Conservation (phyloP, 2,888 invertebrate species). For the Macrosoma leucophasiata region DNA sequence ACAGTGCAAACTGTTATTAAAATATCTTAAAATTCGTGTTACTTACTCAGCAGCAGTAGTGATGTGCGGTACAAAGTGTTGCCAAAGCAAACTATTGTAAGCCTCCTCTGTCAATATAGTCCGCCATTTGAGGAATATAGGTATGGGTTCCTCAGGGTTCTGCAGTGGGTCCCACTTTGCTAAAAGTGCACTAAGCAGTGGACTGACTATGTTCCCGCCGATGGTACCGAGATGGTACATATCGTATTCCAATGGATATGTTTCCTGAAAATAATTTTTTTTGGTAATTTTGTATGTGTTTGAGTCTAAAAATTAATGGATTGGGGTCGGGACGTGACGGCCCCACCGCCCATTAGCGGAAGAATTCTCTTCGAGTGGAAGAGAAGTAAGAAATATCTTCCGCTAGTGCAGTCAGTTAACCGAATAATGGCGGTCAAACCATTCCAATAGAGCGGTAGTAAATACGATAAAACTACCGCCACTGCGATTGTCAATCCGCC, state of each 20-base stretch:
- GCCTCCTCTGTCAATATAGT: constrained; percentile 80
- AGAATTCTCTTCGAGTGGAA: too few relatives aligned
- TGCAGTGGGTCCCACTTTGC: constrained; percentile 87
- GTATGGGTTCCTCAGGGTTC: constrained; percentile 78
- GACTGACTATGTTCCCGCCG: constrained; percentile 89
- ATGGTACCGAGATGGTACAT: constrained; percentile 89
- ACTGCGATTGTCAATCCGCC: too few relatives aligned
- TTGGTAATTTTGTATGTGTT: too few relatives aligned
- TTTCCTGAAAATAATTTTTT: constrained; percentile 37
- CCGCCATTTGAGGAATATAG: constrained; percentile 82
- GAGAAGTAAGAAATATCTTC: too few relatives aligned
- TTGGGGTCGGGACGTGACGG: too few relatives aligned
- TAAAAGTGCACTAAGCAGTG: constrained; percentile 85
- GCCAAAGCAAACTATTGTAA: constrained; percentile 91
- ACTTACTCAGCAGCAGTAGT: constrained; percentile 83
- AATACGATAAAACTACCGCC: too few relatives aligned
- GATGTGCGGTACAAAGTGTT: constrained; percentile 91
- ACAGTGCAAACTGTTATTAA: not conserved
- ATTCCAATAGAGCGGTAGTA: too few relatives aligned
- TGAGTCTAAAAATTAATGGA: too few relatives aligned
- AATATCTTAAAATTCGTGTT: constrained; percentile 5
- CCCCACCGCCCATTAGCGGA: too few relatives aligned
- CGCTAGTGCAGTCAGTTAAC: too few relatives aligned
- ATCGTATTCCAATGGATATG: constrained; percentile 80
- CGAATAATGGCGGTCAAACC: too few relatives aligned